Conservation (phyloP, 2,797 vertebrate genomes). For the Anisognathus igniventris region DNA sequence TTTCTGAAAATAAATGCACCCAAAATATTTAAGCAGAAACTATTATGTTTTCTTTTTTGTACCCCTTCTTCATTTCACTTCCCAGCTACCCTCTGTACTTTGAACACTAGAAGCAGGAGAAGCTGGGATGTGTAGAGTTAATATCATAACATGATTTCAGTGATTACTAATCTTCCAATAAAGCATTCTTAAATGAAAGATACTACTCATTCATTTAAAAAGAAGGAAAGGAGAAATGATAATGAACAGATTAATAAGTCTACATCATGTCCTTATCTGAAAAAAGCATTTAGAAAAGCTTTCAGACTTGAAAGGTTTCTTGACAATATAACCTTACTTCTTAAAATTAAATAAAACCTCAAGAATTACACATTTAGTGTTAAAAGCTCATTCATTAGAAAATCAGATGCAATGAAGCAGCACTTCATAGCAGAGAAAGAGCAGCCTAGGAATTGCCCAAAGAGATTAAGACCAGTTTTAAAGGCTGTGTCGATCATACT, state of each 20-base stretch:
- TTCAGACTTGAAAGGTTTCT: conserved; percentile 15
- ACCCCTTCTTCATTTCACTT: background rate
- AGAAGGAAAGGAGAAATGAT: background rate
- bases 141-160: background rate
- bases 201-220: conserved; percentile 1
- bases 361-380: background rate
- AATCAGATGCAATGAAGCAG: background rate
- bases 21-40: background rate
- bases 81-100: background rate
- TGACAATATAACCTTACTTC: background rate
- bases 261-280: background rate
- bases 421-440: background rate
- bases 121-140: background rate
- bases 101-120: background rate
- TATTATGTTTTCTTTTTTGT: background rate
- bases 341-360: conserved; percentile 9
- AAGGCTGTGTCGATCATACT: background rate
- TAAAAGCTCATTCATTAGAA: conserved; percentile 29
- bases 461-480: conserved; percentile 5
- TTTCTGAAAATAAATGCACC: background rate
- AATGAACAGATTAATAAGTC: background rate
- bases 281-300: conserved; percentile 1
- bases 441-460: background rate
- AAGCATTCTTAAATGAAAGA: background rate
- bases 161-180: background rate